Evolutionary conservation across 1,140 invertebrate genomes (phyloP).

Genomic region (Cyclina sinensis): DNA sequence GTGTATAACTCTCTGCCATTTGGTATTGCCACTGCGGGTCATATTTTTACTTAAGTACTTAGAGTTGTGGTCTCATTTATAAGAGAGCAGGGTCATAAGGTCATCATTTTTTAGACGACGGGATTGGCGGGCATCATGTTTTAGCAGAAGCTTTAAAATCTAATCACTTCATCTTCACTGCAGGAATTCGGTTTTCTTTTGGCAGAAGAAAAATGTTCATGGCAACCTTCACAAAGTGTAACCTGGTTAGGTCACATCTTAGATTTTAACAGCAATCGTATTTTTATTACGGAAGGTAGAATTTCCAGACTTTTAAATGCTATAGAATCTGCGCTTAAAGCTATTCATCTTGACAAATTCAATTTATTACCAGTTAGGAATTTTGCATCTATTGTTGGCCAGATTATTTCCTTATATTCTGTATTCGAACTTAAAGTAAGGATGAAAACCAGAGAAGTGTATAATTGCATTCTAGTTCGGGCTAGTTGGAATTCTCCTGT

Average conservation of each 20-base stretch:
- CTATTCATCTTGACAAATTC: not conserved
- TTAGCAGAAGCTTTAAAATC: not conserved
- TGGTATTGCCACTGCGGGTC: not conserved
- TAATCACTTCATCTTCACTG: constrained; percentile 29
- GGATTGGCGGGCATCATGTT: not conserved
- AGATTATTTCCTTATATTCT: constrained; percentile 37
- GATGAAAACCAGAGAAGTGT: constrained; percentile 18
- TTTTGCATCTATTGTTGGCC: constrained; percentile 25
- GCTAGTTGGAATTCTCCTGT: constrained; percentile 25
- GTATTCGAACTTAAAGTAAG: constrained; percentile 20
- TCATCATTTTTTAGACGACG: constrained; percentile 55
- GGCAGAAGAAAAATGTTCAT: constrained; percentile 55
- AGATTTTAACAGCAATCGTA: constrained; percentile 1
- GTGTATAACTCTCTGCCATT: constrained; percentile 7
- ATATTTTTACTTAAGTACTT: constrained; percentile 36
- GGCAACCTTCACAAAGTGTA: constrained; percentile 8
- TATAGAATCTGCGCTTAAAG: not conserved
- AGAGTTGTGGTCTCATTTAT: constrained; percentile 10
- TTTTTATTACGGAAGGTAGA: constrained; percentile 47
- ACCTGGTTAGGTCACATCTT: constrained; percentile 53
- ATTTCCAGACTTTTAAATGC: not conserved
- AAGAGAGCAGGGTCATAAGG: not conserved
- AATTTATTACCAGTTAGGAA: not conserved
- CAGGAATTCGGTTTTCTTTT: constrained; percentile 56
- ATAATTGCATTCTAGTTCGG: not conserved